Conservation (phyloP, 1,140 invertebrate species). For the Drosophila elegans region DNA sequence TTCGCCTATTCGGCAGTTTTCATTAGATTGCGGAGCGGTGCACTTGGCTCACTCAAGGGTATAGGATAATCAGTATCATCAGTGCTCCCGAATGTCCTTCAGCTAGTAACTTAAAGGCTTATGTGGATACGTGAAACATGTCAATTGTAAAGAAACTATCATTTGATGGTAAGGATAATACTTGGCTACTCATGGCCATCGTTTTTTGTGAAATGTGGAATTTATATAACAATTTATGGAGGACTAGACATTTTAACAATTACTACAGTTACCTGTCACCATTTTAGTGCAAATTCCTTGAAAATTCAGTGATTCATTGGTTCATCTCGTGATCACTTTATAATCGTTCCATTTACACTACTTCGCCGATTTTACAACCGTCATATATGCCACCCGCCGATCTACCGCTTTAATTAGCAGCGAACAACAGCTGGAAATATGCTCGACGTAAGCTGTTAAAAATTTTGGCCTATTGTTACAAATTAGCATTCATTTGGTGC, state of each 20-base stretch:
- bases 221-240: background rate
- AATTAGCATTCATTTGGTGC: conserved; percentile 46
- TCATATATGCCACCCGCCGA: conserved; percentile 17
- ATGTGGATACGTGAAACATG: conserved; percentile 42
- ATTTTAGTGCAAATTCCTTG: background rate
- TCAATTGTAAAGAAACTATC: conserved; percentile 64
- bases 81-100: conserved; percentile 11
- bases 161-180: conserved; percentile 67
- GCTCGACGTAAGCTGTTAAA: conserved; percentile 5
- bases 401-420: conserved; percentile 34
- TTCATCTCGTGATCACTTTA: conserved; percentile 8
- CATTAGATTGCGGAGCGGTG: conserved; percentile 71
- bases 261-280: too few species aligned
- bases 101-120: background rate
- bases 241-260: too few species aligned
- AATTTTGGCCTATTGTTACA: conserved; percentile 31
- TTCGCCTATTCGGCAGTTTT: conserved; percentile 71
- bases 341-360: conserved; percentile 10
- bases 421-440: background rate
- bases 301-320: background rate
- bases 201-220: background rate
- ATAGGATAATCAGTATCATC: background rate
- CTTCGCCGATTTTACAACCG: conserved; percentile 16
- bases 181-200: background rate
- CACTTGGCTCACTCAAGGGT: conserved; percentile 50